These are phyloP conservation scores for Myripristis murdjan DNA, from an alignment of 2,797 vertebrate species.

Conservation along the genomic window DNA sequence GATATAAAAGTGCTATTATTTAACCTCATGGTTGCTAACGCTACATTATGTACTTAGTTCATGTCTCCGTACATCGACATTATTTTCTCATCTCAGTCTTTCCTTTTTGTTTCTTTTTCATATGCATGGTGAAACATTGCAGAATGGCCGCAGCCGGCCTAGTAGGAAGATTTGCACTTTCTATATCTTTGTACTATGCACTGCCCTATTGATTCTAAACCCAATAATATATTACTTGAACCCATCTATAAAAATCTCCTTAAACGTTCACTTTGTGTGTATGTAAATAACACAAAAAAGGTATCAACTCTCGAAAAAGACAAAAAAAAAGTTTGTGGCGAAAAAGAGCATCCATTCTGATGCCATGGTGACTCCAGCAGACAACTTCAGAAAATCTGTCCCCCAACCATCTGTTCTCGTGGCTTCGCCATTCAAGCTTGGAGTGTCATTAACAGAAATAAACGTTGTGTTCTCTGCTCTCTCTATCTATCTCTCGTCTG, in stretches of 20 bases:
- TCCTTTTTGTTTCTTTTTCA: constrained; percentile 73
- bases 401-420: constrained; percentile 92
- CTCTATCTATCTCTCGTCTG: constrained; percentile 93
- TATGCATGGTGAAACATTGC: constrained; percentile 90
- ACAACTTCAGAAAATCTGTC: constrained; percentile 91
- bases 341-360: constrained; percentile 85
- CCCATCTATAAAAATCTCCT: constrained; percentile 93
- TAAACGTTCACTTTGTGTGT: constrained; percentile 93
- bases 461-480: constrained; percentile 99
- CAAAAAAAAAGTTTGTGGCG: constrained; percentile 82
- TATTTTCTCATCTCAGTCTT: constrained; percentile 61
- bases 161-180: constrained; percentile 99
- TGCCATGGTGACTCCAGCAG: constrained; percentile 94
- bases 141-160: constrained; percentile 88
- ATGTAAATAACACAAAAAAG: constrained; percentile 95
- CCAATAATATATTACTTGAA: constrained; percentile 99
- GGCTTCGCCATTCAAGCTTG: constrained; percentile 97
- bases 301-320: constrained; percentile 82
- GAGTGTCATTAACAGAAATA: constrained; percentile 97
- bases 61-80: constrained; percentile 66
- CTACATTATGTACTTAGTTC: constrained; percentile 85
- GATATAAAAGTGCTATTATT: constrained; percentile 94
- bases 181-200: constrained; percentile 99
- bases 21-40: constrained; percentile 87
- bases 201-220: constrained; percentile 99